phyloP scores from a whole-genome alignment of 2,888 invertebrate genomes.

The Choreutis nemorana region DNA sequence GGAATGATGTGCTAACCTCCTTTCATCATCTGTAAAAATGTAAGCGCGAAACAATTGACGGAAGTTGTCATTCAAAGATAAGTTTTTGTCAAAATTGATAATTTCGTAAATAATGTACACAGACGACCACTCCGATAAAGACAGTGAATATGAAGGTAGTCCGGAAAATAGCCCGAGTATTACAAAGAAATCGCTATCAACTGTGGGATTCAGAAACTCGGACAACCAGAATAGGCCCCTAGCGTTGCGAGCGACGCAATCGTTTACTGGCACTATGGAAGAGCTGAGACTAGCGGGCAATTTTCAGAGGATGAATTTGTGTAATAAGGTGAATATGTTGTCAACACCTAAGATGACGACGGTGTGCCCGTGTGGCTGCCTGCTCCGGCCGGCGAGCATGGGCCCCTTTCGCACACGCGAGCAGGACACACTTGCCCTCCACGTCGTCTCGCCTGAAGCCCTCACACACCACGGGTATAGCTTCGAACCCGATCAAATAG shows the following conservation, averaged over 20 bases:
- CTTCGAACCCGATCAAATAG: slow-evolving; percentile 67
- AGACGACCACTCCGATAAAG: slow-evolving; percentile 52
- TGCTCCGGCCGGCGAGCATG: slow-evolving; percentile 33
- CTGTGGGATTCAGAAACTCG: slow-evolving; percentile 40
- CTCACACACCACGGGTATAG: slow-evolving; percentile 62
- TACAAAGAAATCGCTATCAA: slow-evolving; percentile 50
- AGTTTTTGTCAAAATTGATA: slow-evolving; percentile 6
- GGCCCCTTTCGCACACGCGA: slow-evolving; percentile 52
- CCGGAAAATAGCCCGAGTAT: slow-evolving; percentile 39
- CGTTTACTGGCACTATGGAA: slow-evolving; percentile 49
- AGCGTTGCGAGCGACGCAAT: slow-evolving; percentile 50
- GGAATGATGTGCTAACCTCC: neutral
- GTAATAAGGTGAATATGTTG: slow-evolving; percentile 33
- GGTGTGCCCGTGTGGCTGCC: slow-evolving; percentile 54
- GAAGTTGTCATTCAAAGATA: slow-evolving; percentile 7
- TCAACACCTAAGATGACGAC: slow-evolving; percentile 30
- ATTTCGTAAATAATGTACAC: slow-evolving; percentile 36
- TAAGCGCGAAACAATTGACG: slow-evolving; percentile 30
- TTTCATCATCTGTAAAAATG: neutral
- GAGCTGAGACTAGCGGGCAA: slow-evolving; percentile 42
- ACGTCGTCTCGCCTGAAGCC: slow-evolving; percentile 60
- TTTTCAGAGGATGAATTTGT: slow-evolving; percentile 41
- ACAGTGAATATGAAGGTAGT: slow-evolving; percentile 46
- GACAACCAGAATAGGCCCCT: slow-evolving; percentile 43
- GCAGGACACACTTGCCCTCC: slow-evolving; percentile 42